These are phyloP conservation scores for Steinernema carpocapsae DNA, from an alignment of 2,888 invertebrate species.

Conservation along the genomic window DNA sequence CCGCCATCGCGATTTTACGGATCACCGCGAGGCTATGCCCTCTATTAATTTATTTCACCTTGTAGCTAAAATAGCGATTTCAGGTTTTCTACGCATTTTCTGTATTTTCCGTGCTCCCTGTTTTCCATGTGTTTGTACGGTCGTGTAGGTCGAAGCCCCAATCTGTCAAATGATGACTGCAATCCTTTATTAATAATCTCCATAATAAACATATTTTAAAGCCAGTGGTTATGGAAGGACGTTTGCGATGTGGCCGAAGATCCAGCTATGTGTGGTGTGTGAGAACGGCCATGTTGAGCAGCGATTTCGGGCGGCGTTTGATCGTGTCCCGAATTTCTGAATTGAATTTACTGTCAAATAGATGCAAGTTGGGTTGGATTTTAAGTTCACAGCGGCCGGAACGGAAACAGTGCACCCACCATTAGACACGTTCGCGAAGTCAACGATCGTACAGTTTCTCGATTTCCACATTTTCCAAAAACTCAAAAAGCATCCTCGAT, in stretches of 20 bases:
- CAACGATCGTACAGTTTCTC: constrained; percentile 44
- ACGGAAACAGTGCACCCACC: constrained; percentile 18
- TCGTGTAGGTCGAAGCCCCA: not conserved
- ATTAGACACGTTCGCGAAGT: constrained; percentile 43
- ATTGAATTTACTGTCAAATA: not conserved
- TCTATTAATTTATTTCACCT: no score
- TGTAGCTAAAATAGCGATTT: no score
- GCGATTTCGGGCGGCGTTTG: constrained; percentile 42
- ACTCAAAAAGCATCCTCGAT: constrained; percentile 46
- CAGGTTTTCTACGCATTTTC: not conserved
- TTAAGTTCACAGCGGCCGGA: no score
- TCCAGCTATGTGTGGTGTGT: not conserved
- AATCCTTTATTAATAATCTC: not conserved
- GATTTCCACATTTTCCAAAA: constrained; percentile 47
- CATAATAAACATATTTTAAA: not conserved
- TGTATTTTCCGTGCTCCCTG: not conserved
- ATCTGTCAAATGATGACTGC: not conserved
- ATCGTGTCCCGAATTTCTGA: constrained; percentile 42
- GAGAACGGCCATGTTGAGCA: constrained; percentile 46
- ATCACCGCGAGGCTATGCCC: not conserved
- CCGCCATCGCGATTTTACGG: constrained; percentile 14
- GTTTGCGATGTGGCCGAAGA: not conserved
- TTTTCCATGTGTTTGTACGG: not conserved
- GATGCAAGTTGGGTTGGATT: not conserved
- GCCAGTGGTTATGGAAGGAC: not conserved